Conservation (phyloP, 1,140 invertebrate species). For the Drosophila nasuta region DNA sequence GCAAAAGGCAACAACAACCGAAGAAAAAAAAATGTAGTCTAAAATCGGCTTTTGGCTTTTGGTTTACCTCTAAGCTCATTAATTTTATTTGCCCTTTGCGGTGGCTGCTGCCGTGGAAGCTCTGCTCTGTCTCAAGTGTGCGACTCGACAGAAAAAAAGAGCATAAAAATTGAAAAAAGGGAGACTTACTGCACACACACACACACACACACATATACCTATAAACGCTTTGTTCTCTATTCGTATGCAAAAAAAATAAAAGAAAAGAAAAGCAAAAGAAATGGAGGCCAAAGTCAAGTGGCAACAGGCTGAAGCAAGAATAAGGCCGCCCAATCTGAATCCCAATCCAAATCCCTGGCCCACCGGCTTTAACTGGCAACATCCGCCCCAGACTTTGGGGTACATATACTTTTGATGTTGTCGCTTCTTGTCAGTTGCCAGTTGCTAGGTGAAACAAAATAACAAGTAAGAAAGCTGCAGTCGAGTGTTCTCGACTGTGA, state of each 20-base stretch:
- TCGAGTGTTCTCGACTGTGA: too few species aligned
- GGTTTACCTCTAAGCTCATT: constrained; percentile 61
- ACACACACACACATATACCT: background rate
- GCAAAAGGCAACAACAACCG: background rate
- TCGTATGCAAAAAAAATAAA: constrained; percentile 25
- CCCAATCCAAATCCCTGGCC: constrained; percentile 12
- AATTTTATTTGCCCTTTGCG: constrained; percentile 63
- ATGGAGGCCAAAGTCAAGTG: constrained; percentile 33
- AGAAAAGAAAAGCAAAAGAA: background rate
- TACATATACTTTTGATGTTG: constrained; percentile 8
- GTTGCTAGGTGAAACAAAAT: constrained; percentile 32
- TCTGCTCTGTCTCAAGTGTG: constrained; percentile 50
- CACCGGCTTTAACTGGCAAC: constrained; percentile 15
- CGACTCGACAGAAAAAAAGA: constrained; percentile 11
- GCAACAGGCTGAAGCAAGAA: constrained; percentile 31
- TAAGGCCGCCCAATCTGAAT: constrained; percentile 12
- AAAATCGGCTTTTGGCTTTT: constrained; percentile 50
- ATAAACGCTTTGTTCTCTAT: background rate
- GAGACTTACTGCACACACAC: constrained; percentile 1
- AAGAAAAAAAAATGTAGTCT: constrained; percentile 28
- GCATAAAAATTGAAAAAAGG: constrained; percentile 39
- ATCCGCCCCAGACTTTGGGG: background rate
- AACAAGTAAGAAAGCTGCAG: too few species aligned
- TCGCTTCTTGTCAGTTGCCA: constrained; percentile 5
- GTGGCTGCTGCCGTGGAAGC: background rate